Evolutionary conservation across 2,113 vertebrate species (phyloP).

Genomic region (Galemys pyrenaicus): DNA sequence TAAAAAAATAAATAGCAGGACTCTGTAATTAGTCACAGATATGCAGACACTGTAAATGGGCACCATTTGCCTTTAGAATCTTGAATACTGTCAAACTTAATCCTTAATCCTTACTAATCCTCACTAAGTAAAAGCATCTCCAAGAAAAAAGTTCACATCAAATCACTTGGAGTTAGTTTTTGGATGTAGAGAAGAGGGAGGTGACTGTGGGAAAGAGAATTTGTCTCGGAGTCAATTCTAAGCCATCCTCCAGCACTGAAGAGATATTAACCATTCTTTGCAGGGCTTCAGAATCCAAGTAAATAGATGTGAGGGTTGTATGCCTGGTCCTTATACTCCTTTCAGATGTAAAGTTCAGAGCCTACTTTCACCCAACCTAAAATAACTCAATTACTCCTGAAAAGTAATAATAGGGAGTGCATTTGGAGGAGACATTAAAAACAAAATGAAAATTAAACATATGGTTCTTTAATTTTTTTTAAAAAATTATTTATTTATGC

Average conservation of each 20-base stretch:
- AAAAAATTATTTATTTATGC: no score
- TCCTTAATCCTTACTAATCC: no score
- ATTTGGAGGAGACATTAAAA: background rate
- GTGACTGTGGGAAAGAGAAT: background rate
- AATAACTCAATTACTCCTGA: background rate
- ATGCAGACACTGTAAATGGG: no score
- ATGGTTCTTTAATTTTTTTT: background rate
- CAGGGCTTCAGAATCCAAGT: background rate
- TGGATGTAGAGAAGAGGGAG: background rate
- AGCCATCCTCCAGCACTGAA: background rate
- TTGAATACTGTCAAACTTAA: background rate
- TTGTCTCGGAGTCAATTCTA: background rate
- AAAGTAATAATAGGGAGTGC: background rate
- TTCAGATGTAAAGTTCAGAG: background rate
- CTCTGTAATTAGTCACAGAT: background rate
- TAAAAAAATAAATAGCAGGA: background rate
- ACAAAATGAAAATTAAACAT: background rate
- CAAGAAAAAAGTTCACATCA: background rate
- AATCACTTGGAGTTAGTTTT: background rate
- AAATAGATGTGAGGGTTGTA: no score
- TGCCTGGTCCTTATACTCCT: fast-evolving
- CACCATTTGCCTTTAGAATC: background rate
- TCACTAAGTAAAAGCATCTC: background rate
- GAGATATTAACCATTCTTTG: background rate
- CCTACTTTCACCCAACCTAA: background rate